These are phyloP conservation scores for Pelvicachromis taeniatus DNA, from an alignment of 2,113 vertebrate genomes.

Conservation along the genomic window DNA sequence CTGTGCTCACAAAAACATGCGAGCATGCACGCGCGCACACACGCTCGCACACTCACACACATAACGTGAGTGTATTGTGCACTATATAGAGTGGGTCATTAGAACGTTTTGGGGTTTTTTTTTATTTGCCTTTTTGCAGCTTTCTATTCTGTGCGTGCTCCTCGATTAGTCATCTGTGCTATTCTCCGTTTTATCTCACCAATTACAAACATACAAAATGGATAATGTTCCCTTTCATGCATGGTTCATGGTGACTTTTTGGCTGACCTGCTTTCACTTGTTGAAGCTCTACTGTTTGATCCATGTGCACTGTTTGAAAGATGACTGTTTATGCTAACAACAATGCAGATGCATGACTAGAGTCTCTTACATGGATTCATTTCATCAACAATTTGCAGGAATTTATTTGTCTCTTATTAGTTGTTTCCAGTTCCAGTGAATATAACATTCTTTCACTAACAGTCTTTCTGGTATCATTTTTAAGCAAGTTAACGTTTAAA, in stretches of 20 bases:
- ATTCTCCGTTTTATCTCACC: not conserved
- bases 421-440: not conserved
- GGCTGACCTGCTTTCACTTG: not conserved
- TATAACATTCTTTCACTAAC: not conserved
- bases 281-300: not conserved
- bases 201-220: not conserved
- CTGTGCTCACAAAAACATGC: not conserved
- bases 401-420: not conserved
- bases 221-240: not conserved
- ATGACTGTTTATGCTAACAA: not conserved
- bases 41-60: not conserved
- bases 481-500: not conserved
- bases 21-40: not conserved
- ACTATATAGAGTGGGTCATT: not conserved
- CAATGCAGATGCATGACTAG: not conserved
- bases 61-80: not conserved
- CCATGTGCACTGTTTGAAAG: not conserved
- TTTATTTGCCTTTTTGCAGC: not conserved
- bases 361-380: not conserved
- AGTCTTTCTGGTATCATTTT: not conserved
- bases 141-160: not conserved
- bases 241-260: not conserved
- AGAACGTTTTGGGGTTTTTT: not conserved
- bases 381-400: not conserved
- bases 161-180: not conserved